Evolutionary conservation across 2,113 vertebrate genomes (phyloP).

Genomic region (Tetraodon nigroviridis): DNA sequence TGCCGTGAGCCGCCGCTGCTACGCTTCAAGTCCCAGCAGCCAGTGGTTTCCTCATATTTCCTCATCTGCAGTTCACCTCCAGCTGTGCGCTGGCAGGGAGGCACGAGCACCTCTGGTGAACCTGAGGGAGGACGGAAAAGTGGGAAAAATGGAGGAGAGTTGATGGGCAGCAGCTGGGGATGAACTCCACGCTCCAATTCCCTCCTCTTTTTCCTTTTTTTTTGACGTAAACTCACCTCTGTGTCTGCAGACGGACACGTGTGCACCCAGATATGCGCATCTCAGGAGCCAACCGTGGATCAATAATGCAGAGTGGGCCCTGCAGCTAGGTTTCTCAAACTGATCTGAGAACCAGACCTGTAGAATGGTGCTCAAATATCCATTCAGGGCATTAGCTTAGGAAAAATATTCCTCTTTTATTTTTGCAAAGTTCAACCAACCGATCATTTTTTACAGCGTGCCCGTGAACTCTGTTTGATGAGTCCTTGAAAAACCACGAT

Average conservation of each 20-base stretch:
- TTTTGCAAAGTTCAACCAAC: too few species aligned
- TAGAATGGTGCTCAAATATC: too few species aligned
- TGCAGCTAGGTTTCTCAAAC: background rate
- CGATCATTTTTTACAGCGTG: too few species aligned
- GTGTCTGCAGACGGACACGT: constrained; percentile 28
- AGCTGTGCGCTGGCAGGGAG: constrained; percentile 43
- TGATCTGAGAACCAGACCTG: too few species aligned
- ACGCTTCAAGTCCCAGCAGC: background rate
- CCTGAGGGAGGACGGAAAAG: constrained; percentile 11
- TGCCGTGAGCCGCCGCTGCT: too few species aligned
- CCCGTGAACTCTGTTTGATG: too few species aligned
- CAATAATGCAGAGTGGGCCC: background rate
- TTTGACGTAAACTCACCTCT: constrained; percentile 4
- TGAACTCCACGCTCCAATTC: background rate
- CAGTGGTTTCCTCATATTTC: background rate
- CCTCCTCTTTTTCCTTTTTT: background rate
- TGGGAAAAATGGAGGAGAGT: background rate
- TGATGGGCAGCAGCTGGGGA: background rate
- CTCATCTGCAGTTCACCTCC: constrained; percentile 35
- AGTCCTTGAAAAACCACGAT: too few species aligned
- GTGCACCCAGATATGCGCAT: constrained; percentile 3
- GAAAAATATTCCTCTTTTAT: too few species aligned
- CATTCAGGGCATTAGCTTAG: too few species aligned
- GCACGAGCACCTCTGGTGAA: constrained; percentile 45
- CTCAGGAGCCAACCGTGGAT: background rate